Conservation (phyloP, 2,113 vertebrate genomes). For the Oncorhynchus masou region DNA sequence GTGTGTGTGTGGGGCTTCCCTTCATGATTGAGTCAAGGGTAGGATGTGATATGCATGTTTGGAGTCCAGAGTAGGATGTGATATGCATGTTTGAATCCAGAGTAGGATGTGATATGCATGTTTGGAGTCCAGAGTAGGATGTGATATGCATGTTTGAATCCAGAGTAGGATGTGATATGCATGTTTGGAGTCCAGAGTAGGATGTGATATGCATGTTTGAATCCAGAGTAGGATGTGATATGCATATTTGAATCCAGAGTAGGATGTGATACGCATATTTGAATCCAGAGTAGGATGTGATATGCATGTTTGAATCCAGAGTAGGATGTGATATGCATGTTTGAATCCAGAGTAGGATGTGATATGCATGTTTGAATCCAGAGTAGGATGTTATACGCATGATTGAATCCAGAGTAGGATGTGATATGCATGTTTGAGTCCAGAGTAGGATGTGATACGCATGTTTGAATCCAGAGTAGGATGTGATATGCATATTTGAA, state of each 20-base stretch:
- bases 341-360: no score
- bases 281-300: no score
- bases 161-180: background rate
- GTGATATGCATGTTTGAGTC: background rate
- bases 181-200: no score
- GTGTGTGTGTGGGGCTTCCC: background rate
- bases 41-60: no score
- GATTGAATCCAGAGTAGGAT: no score
- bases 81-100: background rate
- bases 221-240: background rate
- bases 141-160: no score
- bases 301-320: no score
- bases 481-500: background rate
- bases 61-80: no score
- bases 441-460: no score
- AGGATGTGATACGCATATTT: background rate
- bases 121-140: no score
- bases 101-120: background rate
- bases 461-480: background rate
- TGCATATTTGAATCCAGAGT: background rate
- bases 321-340: background rate
- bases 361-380: background rate
- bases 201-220: background rate
- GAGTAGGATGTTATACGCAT: no score
- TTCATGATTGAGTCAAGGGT: background rate